phyloP scores from a whole-genome alignment of 2,113 vertebrate genomes.

The Condylura cristata region DNA sequence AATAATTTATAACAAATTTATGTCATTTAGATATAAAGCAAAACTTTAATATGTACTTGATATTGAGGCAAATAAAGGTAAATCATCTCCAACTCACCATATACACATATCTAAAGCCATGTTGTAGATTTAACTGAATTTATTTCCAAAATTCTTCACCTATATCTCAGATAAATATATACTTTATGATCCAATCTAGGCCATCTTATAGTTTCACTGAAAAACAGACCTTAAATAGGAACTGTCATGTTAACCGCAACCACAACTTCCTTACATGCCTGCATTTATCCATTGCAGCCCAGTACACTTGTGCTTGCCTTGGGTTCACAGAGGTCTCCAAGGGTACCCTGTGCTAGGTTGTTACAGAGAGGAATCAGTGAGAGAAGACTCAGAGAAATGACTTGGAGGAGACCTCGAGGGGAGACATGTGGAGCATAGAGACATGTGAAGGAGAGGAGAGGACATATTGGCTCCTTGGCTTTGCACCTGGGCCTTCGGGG shows the following conservation, averaged over 20 bases:
- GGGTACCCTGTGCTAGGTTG: background rate
- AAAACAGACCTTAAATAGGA: background rate
- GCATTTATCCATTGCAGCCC: background rate
- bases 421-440: no score
- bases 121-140: slow-evolving; percentile 14
- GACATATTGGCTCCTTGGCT: no score
- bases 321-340: background rate
- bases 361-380: no score
- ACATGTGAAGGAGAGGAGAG: no score
- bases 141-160: background rate
- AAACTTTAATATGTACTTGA: background rate
- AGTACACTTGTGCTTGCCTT: background rate
- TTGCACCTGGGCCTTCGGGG: no score
- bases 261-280: background rate
- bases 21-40: no score
- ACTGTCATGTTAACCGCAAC: background rate
- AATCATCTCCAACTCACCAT: background rate
- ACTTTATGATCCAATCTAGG: background rate
- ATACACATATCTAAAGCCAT: background rate
- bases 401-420: no score
- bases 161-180: background rate
- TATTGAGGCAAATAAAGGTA: background rate
- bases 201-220: background rate
- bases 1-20: background rate
- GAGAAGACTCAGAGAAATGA: no score